Percentiles rank a stretch among this genome's conserved stretches.
Conservation (phyloP, 1,140 invertebrate genomes). For the Dendrolimus kikuchii region DNA sequence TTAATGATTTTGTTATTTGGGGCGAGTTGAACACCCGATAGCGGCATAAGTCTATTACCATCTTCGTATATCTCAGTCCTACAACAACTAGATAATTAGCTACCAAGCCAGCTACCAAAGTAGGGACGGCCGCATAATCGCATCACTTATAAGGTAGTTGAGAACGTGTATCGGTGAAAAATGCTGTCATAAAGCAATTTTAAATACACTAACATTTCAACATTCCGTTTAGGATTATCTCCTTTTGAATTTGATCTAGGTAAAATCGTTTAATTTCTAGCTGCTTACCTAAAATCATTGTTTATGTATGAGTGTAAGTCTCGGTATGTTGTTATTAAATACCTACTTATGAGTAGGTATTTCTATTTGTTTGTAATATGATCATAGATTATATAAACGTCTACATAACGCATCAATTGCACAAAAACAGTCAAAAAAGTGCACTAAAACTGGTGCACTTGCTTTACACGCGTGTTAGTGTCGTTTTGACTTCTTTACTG, state of each 20-base stretch:
- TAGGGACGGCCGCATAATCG: slow-evolving; percentile 48
- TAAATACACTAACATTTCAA: slow-evolving; percentile 35
- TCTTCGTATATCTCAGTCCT: slow-evolving; percentile 49
- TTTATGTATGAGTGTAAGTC: no score
- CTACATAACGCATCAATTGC: no score
- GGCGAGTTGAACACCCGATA: slow-evolving; percentile 12
- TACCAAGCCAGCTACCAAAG: slow-evolving; percentile 49
- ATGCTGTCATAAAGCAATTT: slow-evolving; percentile 61
- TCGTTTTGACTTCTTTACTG: no score
- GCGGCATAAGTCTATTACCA: slow-evolving; percentile 36
- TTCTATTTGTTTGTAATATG: no score
- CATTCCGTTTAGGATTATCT: slow-evolving; percentile 17
- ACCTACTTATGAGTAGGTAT: no score
- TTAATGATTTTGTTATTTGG: slow-evolving; percentile 13
- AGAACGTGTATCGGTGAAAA: slow-evolving; percentile 53
- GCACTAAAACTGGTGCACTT: no score
- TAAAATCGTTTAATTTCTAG: no score
- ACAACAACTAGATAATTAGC: slow-evolving; percentile 58
- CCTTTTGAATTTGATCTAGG: slow-evolving; percentile 6
- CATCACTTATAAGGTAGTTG: slow-evolving; percentile 47
- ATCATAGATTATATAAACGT: no score
- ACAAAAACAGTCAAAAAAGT: no score
- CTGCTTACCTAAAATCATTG: no score
- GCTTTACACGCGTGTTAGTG: no score
- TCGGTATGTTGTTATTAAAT: no score